phyloP scores from a whole-genome alignment of 2,888 invertebrate species.

The Pammene aurita region DNA sequence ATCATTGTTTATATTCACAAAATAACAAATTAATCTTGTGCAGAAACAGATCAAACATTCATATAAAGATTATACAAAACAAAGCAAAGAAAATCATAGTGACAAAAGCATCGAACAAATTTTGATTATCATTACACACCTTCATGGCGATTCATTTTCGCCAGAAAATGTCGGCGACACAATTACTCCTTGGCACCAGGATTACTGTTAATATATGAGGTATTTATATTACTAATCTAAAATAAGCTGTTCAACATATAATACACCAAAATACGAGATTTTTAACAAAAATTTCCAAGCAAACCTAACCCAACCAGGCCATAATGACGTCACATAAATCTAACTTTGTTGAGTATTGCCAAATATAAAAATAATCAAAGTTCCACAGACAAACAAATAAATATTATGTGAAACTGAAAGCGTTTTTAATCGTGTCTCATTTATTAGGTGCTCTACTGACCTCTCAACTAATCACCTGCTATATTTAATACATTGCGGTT shows the following conservation, averaged over 20 bases:
- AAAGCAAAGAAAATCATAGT: slow-evolving; percentile 66
- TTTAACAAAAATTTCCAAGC: slow-evolving; percentile 86
- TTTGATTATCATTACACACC: slow-evolving; percentile 89
- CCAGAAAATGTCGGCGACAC: slow-evolving; percentile 76
- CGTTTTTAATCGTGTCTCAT: slow-evolving; percentile 19
- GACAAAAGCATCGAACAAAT: slow-evolving; percentile 81
- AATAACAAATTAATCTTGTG: slow-evolving; percentile 26
- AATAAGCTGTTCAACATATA: slow-evolving; percentile 84
- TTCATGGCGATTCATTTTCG: slow-evolving; percentile 97
- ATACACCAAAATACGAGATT: slow-evolving; percentile 85
- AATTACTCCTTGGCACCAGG: slow-evolving; percentile 78
- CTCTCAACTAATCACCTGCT: too few species aligned
- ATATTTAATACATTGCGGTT: too few species aligned
- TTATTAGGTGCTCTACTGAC: not conserved
- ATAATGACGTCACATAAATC: slow-evolving; percentile 84
- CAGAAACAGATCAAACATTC: slow-evolving; percentile 5
- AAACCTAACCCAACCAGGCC: slow-evolving; percentile 89
- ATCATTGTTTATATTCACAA: slow-evolving; percentile 8
- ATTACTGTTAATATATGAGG: slow-evolving; percentile 76
- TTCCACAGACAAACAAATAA: slow-evolving; percentile 10
- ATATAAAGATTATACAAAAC: slow-evolving; percentile 34
- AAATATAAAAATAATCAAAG: slow-evolving; percentile 42
- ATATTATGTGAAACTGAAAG: not conserved
- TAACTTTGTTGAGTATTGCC: slow-evolving; percentile 56
- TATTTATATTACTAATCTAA: slow-evolving; percentile 82